Conservation (phyloP, 2,888 invertebrate genomes). For the Chalcosyrphus nemorum region DNA sequence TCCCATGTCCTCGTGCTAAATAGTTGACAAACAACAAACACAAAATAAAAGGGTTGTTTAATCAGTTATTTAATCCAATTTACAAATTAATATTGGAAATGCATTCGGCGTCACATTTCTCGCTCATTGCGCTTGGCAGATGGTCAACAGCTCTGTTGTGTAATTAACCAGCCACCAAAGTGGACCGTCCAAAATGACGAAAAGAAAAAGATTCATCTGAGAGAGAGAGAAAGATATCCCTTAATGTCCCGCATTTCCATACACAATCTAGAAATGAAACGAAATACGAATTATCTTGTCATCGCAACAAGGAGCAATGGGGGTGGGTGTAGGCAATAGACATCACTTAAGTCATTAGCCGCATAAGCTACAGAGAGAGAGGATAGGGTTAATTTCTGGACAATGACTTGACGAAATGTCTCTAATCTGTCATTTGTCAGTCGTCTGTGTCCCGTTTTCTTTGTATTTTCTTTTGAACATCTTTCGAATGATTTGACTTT, state of each 20-base stretch:
- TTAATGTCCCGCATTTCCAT: slow-evolving; percentile 72
- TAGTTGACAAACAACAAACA: not conserved
- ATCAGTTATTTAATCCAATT: slow-evolving; percentile 75
- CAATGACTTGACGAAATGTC: slow-evolving; percentile 81
- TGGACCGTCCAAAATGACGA: slow-evolving; percentile 42
- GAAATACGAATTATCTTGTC: slow-evolving; percentile 74
- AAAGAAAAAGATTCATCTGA: not conserved
- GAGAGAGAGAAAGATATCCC: slow-evolving; percentile 31
- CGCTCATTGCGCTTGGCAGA: slow-evolving; percentile 34
- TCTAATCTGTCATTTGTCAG: slow-evolving; percentile 80
- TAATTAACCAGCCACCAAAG: slow-evolving; percentile 63
- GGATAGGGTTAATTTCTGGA: slow-evolving; percentile 75
- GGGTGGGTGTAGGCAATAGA: slow-evolving; percentile 75
- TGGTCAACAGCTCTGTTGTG: slow-evolving; percentile 60
- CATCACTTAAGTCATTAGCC: slow-evolving; percentile 70
- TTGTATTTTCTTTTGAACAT: slow-evolving; percentile 34
- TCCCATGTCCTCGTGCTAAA: not conserved
- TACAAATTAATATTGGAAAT: slow-evolving; percentile 65
- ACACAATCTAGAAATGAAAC: slow-evolving; percentile 56
- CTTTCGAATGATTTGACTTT: slow-evolving; percentile 21
- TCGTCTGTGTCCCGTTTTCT: slow-evolving; percentile 5
- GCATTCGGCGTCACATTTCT: slow-evolving; percentile 51
- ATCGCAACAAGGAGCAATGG: slow-evolving; percentile 75
- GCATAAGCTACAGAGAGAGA: slow-evolving; percentile 44
- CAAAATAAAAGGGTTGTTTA: slow-evolving; percentile 64